Base-by-base conservation (phyloP, 2,113 vertebrate genomes). In the Dendropsophus ebraccatus region DNA sequence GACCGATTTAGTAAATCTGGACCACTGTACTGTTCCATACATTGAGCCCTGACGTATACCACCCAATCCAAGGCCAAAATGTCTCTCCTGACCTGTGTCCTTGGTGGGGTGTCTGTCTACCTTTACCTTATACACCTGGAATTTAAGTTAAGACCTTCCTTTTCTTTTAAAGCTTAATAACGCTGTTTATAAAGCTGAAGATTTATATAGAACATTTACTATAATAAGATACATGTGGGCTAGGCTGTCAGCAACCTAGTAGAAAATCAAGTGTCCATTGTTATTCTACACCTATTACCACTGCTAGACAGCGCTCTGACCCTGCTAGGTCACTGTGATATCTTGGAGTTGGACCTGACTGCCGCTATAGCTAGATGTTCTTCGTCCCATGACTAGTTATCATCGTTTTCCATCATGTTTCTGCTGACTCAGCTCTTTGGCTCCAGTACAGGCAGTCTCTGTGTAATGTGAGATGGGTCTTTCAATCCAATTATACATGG, bases 391-490 rank as follows among this genome's bases (percentile, higher is more conserved):
- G 35, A 69, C 65, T 50, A 54, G 47, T 81, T 79, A 45, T 81
- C 7, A 7, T 47, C 25, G 47, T 28, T 60, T 60, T 35, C 56
- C 78, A 47, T 81, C 78, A 16, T 65, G 4, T 37, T 25, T 65
- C 37, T 81, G 78, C 78, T 65, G 78, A 81, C 56, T 81, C 78
- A 47, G 23, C n/a, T 54, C 35, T 37, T 62, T 62, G 77, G 54
- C 54, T 41, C 23, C 35, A 25, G 74, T 52, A 76, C 49, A 52
- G 28, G 28, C 49, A 32, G 49, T 28, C 56, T 25, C n/a, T 65
- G 25, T 65, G 78, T 62, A 81, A 81, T 47, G 35, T 81, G 56
- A 81, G 78, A 81, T 47, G 37, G 35, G n/a, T 19, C 78, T 81
- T 30, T 62, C 25, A 47, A 80, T 23, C 56, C 77, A 80, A 80